phyloP scores from a whole-genome alignment of 2,113 vertebrate genomes.

The Grammomys surdaster region DNA sequence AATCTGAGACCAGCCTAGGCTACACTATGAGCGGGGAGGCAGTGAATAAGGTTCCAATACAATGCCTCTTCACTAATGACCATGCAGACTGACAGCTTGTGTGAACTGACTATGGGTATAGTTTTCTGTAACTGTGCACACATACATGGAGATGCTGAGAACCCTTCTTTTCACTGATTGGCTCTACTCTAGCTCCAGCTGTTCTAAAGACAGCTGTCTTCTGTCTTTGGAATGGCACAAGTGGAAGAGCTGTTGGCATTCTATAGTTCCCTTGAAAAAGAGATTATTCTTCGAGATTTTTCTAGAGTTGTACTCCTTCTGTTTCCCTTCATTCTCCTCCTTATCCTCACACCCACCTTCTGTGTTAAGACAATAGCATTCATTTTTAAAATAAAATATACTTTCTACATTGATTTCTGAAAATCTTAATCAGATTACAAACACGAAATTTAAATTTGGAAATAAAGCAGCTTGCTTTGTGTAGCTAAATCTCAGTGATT shows the following conservation, averaged over 20 bases:
- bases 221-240: slow-evolving; percentile 32
- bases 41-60: not conserved
- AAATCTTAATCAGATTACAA: slow-evolving; percentile 40
- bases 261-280: slow-evolving; percentile 26
- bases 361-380: slow-evolving; percentile 38
- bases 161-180: not conserved
- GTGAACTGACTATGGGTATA: not conserved
- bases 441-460: slow-evolving; percentile 52
- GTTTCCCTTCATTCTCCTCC: not conserved
- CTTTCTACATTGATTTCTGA: slow-evolving; percentile 46
- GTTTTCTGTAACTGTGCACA: not conserved
- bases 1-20: not conserved
- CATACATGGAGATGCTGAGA: not conserved
- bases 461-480: not conserved
- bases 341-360: not conserved
- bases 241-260: slow-evolving; percentile 23
- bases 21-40: not conserved
- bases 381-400: slow-evolving; percentile 53
- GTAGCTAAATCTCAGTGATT: slow-evolving; percentile 35
- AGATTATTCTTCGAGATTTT: slow-evolving; percentile 41
- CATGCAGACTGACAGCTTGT: not conserved
- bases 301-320: not conserved
- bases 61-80: slow-evolving; percentile 42
- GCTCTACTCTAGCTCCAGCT: slow-evolving; percentile 54
- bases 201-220: not conserved